Conservation (phyloP, 1,140 invertebrate genomes). For the Pogonomyrmex californicus region DNA sequence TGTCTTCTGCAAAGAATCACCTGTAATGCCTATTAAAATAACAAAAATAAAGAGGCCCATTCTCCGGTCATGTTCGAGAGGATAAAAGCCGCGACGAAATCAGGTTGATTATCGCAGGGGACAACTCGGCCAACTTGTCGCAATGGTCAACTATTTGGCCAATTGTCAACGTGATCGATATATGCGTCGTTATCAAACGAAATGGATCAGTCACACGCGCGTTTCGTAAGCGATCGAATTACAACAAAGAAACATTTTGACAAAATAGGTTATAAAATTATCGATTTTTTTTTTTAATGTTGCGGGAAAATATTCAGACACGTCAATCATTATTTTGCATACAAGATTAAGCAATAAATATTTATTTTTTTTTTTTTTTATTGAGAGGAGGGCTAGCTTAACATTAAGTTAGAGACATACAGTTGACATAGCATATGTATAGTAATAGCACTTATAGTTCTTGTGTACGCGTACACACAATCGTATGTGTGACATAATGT, state of each 20-base stretch:
- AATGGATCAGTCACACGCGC: slow-evolving; percentile 6
- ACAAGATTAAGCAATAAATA: neutral
- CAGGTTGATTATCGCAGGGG: slow-evolving; percentile 1
- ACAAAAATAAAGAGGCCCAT: neutral
- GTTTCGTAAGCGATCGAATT: slow-evolving; percentile 11
- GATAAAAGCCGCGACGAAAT: slow-evolving; percentile 3
- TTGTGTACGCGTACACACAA: neutral
- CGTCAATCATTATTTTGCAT: neutral
- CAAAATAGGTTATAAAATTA: neutral
- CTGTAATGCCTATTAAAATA: neutral
- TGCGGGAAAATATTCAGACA: neutral
- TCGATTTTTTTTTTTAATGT: neutral
- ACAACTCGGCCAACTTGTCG: neutral
- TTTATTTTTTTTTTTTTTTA: neutral
- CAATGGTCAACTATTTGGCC: slow-evolving; percentile 39
- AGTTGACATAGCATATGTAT: too few species aligned
- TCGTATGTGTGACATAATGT: slow-evolving; percentile 13
- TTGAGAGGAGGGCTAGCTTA: too few species aligned
- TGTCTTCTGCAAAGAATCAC: neutral
- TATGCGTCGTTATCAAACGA: slow-evolving; percentile 1
- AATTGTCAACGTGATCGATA: slow-evolving; percentile 50
- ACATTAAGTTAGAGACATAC: too few species aligned
- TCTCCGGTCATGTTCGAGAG: neutral
- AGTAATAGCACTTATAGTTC: neutral
- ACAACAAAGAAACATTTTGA: neutral